These are phyloP conservation scores for Drosophila azteca DNA, from an alignment of 1,140 invertebrate genomes.

Conservation along the genomic window DNA sequence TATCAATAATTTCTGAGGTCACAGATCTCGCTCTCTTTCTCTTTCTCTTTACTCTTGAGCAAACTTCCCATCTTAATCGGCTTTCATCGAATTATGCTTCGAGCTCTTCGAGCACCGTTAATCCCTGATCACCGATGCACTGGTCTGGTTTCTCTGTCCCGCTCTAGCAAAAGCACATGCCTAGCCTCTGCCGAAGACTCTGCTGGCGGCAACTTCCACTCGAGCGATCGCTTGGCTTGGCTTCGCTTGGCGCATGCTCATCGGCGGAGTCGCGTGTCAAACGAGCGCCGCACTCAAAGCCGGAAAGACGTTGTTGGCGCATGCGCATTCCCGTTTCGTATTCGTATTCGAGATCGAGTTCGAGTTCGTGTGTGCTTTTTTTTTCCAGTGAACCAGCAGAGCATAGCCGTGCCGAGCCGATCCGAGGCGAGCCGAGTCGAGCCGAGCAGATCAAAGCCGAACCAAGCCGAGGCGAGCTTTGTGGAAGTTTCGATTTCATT, in stretches of 20 bases:
- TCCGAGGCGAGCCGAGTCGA: no score
- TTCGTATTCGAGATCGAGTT: not conserved
- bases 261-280: conserved; percentile 70
- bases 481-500: conserved; percentile 34
- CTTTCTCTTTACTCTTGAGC: conserved; percentile 14
- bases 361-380: conserved; percentile 11
- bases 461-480: no score
- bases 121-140: not conserved
- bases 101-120: conserved; percentile 10
- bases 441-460: not conserved
- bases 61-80: not conserved
- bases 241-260: conserved; percentile 44
- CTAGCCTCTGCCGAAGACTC: no score
- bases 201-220: conserved; percentile 12
- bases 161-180: no score
- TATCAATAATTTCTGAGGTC: not conserved
- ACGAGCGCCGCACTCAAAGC: conserved; percentile 69
- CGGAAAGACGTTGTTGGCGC: conserved; percentile 69
- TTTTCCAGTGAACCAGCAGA: conserved; percentile 18
- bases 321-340: conserved; percentile 20
- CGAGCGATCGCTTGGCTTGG: conserved; percentile 25
- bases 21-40: conserved; percentile 15
- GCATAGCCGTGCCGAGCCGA: conserved; percentile 9
- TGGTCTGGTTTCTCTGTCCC: conserved; percentile 9
- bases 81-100: conserved; percentile 1